Evolutionary conservation across 2,797 vertebrate genomes (phyloP).

Genomic region (Octomys mimax): DNA sequence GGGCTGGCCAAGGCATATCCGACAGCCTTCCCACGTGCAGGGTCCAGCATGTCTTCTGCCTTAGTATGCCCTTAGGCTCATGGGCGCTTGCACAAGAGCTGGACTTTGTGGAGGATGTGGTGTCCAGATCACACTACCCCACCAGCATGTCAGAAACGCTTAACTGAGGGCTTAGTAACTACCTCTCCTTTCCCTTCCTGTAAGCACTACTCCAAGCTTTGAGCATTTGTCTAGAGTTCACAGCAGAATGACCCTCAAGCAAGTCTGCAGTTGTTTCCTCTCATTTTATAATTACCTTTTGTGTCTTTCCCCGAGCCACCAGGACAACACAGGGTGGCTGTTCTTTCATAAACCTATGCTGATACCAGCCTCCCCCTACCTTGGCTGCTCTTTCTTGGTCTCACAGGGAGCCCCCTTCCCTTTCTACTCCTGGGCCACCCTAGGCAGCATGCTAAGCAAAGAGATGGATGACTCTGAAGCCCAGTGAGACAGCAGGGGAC

Average conservation of each 20-base stretch:
- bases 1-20: no score
- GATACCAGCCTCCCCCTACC: neutral
- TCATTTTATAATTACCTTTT: neutral
- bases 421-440: constrained; percentile 1
- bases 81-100: neutral
- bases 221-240: neutral
- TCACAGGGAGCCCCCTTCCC: constrained; percentile 43
- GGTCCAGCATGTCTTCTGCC: neutral
- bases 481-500: constrained; percentile 65
- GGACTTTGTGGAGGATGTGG: neutral
- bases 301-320: neutral
- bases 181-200: neutral
- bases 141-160: neutral
- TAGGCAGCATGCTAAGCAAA: constrained; percentile 34
- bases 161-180: neutral
- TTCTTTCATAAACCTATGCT: constrained; percentile 46
- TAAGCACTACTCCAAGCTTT: neutral
- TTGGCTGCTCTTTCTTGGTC: neutral
- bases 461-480: constrained; percentile 71
- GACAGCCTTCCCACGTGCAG: neutral
- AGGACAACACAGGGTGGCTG: neutral
- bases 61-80: neutral
- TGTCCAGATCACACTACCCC: neutral
- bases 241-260: neutral
- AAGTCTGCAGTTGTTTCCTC: neutral